These are phyloP conservation scores for Mola mola DNA, from an alignment of 2,113 vertebrate genomes.

Conservation along the genomic window DNA sequence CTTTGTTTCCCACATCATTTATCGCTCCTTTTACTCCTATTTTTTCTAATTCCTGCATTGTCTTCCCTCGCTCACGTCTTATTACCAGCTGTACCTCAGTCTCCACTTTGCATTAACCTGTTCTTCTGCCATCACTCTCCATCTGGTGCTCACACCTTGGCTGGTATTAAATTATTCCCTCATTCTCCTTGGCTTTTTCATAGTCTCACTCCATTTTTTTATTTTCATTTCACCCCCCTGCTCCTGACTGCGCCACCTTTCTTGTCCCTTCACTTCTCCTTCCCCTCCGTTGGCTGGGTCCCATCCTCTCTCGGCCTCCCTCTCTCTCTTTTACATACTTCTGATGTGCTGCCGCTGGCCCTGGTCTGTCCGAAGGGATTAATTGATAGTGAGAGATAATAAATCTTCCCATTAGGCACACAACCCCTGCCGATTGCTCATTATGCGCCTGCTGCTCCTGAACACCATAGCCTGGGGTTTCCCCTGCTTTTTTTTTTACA, in stretches of 20 bases:
- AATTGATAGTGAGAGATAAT: conserved; percentile 82
- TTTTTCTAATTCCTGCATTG: conserved; percentile 7
- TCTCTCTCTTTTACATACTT: conserved; percentile 68
- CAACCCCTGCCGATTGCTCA: conserved; percentile 79
- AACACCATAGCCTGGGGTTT: conserved; percentile 71
- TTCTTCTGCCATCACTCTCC: background rate
- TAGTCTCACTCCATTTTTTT: conserved; percentile 36
- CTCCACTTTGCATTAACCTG: conserved; percentile 6
- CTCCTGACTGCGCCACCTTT: conserved; percentile 32
- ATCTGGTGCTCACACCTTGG: conserved; percentile 8
- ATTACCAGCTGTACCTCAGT: background rate
- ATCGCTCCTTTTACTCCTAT: background rate
- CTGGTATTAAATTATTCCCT: conserved; percentile 14
- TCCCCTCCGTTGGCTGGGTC: conserved; percentile 39
- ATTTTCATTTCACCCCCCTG: conserved; percentile 41
- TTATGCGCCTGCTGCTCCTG: conserved; percentile 79
- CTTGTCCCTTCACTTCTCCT: conserved; percentile 49
- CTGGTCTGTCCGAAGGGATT: conserved; percentile 75
- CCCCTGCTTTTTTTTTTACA: conserved; percentile 56
- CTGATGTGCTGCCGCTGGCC: conserved; percentile 61
- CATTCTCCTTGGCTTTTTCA: conserved; percentile 26
- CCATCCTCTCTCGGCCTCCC: conserved; percentile 12
- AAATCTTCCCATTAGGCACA: conserved; percentile 74
- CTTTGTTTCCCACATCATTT: conserved; percentile 11
- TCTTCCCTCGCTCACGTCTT: conserved; percentile 2